phyloP scores from a whole-genome alignment of 2,888 invertebrate genomes.

The Polydrusus pterygomalis region DNA sequence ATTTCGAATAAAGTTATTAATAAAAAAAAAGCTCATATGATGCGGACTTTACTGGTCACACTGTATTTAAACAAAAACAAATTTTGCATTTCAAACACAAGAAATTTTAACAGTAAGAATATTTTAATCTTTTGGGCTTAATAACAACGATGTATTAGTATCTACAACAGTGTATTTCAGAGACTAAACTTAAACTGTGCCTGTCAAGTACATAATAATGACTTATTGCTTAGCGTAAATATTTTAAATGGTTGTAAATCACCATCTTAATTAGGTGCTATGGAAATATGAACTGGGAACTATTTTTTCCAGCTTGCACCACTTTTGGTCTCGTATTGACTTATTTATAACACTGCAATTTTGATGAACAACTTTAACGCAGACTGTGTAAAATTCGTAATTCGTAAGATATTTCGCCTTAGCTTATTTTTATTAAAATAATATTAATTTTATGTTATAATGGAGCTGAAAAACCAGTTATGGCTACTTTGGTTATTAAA shows the following conservation, averaged over 20 bases:
- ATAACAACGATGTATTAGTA: constrained; percentile 44
- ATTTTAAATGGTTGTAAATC: constrained; percentile 56
- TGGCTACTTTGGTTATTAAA: too few species aligned
- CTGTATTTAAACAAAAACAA: too few species aligned
- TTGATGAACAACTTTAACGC: not conserved
- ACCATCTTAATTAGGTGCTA: constrained; percentile 54
- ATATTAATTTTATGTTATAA: too few species aligned
- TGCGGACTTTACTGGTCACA: too few species aligned
- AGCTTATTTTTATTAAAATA: too few species aligned
- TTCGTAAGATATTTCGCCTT: not conserved
- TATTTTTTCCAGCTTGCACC: constrained; percentile 32
- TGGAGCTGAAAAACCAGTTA: too few species aligned
- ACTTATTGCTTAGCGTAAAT: constrained; percentile 53
- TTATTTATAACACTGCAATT: not conserved
- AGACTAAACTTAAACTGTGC: constrained; percentile 26
- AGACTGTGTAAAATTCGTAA: not conserved
- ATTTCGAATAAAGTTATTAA: too few species aligned
- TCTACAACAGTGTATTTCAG: constrained; percentile 37
- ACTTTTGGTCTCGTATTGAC: constrained; percentile 1
- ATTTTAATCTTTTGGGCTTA: not conserved
- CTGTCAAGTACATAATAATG: constrained; percentile 47
- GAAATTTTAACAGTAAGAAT: not conserved
- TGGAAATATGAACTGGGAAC: constrained; percentile 42
- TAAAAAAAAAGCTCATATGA: too few species aligned
- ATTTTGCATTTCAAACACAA: not conserved